These are phyloP conservation scores for Scopus umbretta DNA, from an alignment of 2,113 vertebrate species.

Conservation along the genomic window DNA sequence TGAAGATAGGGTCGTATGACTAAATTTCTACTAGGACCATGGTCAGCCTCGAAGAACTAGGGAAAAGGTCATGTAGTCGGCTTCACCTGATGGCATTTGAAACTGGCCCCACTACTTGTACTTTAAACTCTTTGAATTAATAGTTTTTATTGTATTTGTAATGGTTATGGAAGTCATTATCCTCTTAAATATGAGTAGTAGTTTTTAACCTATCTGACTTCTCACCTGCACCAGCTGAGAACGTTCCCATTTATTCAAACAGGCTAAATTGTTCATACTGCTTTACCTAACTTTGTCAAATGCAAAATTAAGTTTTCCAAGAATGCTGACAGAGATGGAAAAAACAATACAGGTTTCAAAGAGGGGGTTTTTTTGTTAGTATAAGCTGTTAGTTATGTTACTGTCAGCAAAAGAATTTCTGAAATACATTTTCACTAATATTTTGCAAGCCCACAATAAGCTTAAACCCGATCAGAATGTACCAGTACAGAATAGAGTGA, in stretches of 20 bases:
- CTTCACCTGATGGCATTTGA: neutral
- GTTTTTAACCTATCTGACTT: neutral
- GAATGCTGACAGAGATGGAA: neutral
- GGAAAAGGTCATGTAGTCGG: neutral
- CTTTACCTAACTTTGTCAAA: neutral
- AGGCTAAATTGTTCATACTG: neutral
- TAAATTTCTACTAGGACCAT: neutral
- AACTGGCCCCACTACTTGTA: neutral
- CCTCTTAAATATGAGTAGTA: neutral
- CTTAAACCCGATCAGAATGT: neutral
- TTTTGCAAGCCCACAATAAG: neutral
- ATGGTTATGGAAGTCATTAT: neutral
- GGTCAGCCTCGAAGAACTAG: neutral
- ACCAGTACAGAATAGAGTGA: neutral
- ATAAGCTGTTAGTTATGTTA: neutral
- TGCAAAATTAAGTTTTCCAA: neutral
- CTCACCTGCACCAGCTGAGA: neutral
- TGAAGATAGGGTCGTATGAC: fast-evolving
- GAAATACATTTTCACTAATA: neutral
- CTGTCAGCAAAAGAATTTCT: neutral
- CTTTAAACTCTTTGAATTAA: neutral
- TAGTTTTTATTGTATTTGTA: neutral
- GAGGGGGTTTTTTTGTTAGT: neutral
- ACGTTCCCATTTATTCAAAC: neutral
- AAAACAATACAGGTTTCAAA: neutral